Conservation (phyloP, 2,113 vertebrate genomes). For the Puffinus mauretanicus region DNA sequence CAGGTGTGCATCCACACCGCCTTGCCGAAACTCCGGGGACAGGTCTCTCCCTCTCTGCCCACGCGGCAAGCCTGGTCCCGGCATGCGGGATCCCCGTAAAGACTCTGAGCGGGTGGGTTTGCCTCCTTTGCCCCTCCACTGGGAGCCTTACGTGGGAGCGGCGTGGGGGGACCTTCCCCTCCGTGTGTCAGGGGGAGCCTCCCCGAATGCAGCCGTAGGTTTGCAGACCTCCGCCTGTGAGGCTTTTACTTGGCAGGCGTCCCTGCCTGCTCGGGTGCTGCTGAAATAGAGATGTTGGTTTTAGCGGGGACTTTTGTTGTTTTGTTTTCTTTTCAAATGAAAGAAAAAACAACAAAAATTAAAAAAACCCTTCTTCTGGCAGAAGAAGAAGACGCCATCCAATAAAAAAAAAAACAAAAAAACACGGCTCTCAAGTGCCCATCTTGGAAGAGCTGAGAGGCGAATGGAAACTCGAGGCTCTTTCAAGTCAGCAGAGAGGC, state of each 20-base stretch:
- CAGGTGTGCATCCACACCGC: background rate
- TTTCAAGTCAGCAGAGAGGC: background rate
- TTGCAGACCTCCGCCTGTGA: background rate
- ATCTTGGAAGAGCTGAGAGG: background rate
- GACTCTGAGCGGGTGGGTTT: accelerated
- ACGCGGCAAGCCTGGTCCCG: background rate
- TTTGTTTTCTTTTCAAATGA: constrained; percentile 53
- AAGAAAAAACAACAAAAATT: constrained; percentile 6
- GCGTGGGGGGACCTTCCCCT: background rate
- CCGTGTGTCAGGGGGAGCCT: background rate
- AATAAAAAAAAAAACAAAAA: background rate
- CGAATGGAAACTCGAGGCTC: constrained; percentile 5
- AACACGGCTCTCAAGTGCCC: background rate
- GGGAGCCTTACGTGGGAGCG: background rate
- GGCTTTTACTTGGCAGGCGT: constrained; percentile 16
- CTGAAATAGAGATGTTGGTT: constrained; percentile 2
- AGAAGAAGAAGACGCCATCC: background rate
- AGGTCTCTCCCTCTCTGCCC: background rate
- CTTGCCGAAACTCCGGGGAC: background rate
- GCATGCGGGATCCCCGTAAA: background rate
- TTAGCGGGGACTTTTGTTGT: constrained; percentile 3
- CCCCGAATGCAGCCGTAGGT: background rate
- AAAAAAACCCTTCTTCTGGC: background rate
- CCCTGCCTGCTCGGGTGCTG: background rate
- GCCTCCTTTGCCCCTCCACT: background rate